Base-by-base conservation (phyloP, 2,888 invertebrate species). In the Macrophya annulata region DNA sequence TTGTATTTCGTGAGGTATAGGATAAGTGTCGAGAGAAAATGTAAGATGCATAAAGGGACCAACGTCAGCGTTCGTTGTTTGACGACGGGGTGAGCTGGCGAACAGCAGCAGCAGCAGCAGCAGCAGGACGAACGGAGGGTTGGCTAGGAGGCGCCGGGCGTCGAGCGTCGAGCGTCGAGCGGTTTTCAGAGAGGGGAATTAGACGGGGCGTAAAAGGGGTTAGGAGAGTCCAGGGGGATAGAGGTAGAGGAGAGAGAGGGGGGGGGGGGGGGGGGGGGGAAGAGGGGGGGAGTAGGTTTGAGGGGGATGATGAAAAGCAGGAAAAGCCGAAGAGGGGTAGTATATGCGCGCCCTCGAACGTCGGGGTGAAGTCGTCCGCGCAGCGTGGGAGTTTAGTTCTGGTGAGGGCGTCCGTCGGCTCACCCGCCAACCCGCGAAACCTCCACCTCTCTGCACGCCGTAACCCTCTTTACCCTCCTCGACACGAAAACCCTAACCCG, bases 361-460 rank as follows among this genome's bases (percentile, higher is more conserved):
- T 88, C 86, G 88, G 89, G 88, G 86, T 88, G 88, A 88, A 85
- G 86, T 88, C n/a, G 37, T 79, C 59, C 90, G 92, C 93, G 92
- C 92, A 92, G 92, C 92, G 93, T 93, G 92, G 92, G 93, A 91
- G 92, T 92, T 81, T 91, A 93, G 92, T 92, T 91, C 92, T 91
- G 91, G 92, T 91, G 92, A 92, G 92, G 93, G 92, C 93, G 93
- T 92, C 91, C 92, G 93, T 92, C 92, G 90, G 91, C 92, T 92
- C 92, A 90, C 92, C 91, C 89, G 90, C 89, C 90, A 89, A 89
- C 88, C 89, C 89, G 88, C 86, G 87, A 85, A 85, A 87, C 86
- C 86, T 86, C 87, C 83, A 85, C 85, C 86, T 86, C 12, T 45
- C 51, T 48, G 81, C 81, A 86, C 88, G 71, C 84, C 84, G 55